Conservation (phyloP, 2,113 vertebrate species). For the Numenius arquata region DNA sequence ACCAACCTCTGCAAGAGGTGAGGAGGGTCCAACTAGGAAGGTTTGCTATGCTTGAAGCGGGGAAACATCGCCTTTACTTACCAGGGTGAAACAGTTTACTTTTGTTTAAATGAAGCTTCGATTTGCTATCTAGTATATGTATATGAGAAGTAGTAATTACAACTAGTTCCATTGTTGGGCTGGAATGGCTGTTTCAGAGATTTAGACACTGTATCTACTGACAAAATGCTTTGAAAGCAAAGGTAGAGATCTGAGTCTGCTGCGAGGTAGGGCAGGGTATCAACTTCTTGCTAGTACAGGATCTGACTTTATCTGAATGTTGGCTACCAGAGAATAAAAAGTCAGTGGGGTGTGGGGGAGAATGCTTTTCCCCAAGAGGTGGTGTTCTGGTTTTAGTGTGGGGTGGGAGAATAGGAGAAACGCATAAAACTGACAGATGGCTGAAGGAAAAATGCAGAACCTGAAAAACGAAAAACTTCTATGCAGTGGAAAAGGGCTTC, state of each 20-base stretch:
- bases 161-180: not conserved
- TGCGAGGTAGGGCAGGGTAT: not conserved
- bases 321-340: not conserved
- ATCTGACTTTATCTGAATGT: conserved; percentile 12
- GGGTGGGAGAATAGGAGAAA: not conserved
- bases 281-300: not conserved
- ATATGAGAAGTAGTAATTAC: not conserved
- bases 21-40: not conserved
- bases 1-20: not conserved
- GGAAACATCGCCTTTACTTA: not conserved
- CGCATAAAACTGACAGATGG: not conserved
- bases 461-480: not conserved
- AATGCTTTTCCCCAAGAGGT: not conserved
- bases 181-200: not conserved
- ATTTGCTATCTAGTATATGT: not conserved
- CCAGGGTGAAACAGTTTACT: not conserved
- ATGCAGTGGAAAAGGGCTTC: not conserved
- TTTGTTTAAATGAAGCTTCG: not conserved
- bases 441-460: not conserved
- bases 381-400: not conserved
- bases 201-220: not conserved
- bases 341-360: not conserved
- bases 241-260: not conserved
- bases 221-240: not conserved
- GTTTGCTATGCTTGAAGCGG: not conserved